Evolutionary conservation across 1,140 invertebrate species (phyloP).

Genomic region (Diorhabda sublineata): DNA sequence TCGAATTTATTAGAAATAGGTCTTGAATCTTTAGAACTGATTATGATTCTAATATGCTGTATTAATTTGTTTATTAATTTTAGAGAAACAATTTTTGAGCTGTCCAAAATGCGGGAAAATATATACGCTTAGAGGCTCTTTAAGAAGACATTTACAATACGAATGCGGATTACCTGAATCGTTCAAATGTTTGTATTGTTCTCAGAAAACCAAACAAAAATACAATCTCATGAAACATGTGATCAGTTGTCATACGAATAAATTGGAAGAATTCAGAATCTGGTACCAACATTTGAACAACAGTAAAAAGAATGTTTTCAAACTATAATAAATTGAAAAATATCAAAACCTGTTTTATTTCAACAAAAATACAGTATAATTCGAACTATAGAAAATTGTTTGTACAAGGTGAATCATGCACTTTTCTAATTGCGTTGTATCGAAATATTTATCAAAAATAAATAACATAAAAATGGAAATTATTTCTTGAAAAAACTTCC

Average conservation of each 20-base stretch:
- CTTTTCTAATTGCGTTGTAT: not conserved
- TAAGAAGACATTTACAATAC: slow-evolving; percentile 36
- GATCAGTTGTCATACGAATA: not conserved
- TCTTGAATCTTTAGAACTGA: no score
- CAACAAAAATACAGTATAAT: not conserved
- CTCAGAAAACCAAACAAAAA: slow-evolving; percentile 12
- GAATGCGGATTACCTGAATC: slow-evolving; percentile 40
- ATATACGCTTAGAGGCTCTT: slow-evolving; percentile 28
- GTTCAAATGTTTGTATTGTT: slow-evolving; percentile 57
- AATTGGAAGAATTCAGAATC: slow-evolving; percentile 7
- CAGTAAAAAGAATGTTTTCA: not conserved
- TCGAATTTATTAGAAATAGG: no score
- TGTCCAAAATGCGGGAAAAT: slow-evolving; percentile 34
- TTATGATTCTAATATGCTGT: no score
- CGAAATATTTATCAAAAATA: not conserved
- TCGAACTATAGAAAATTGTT: not conserved
- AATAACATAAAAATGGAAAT: not conserved
- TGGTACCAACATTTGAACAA: not conserved
- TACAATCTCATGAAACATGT: slow-evolving; percentile 13
- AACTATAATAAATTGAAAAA: not conserved
- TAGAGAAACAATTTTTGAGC: no score
- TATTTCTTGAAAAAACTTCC: not conserved
- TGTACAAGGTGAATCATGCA: not conserved
- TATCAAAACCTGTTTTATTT: not conserved
- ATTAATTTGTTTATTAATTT: no score